Base-by-base conservation (phyloP, 2,113 vertebrate species). In the Speoplatyrhinus poulsoni region DNA sequence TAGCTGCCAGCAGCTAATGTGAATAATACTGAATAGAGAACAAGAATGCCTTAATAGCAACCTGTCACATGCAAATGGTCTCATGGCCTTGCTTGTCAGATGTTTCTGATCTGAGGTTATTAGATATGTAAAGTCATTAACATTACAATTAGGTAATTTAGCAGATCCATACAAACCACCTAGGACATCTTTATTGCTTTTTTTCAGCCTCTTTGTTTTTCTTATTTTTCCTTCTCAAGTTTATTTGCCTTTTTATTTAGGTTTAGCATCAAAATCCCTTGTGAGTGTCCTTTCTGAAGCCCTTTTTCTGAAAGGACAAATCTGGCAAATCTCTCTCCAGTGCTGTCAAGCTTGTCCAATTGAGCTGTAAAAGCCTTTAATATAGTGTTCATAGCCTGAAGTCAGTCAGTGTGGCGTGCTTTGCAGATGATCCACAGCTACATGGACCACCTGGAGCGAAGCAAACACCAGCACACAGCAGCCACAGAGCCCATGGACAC, bases 361-460 rank as follows among this genome's bases (percentile, higher is more conserved):
- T 26, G 26, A 26, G 26, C 26, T 26, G 26, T 26, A 26, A 26
- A 26, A 26, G 26, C 26, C 26, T 26, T 26, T 26, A 26, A 26
- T 26, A 3, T 3, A 56, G n/a, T 16, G 13, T 17, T 17, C 6
- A 54, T 1, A 53, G 3, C 16, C 33, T 11, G 10, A 4, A n/a
- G 3, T 57, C 17, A 46, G 8, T 19, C 19, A 2, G 0, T 63
- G 10, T 59, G 46, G 49, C 56, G 3, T 62, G 15, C 13, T 46
- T 75, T 77, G 57, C 88, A 99, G 98, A 99, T 99, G 95, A 99
- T 99, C 87, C 98, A 99, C 92, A 99, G 95, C 93, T 99, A 98
- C 72, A 99, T 99, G 98, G 98, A 99, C 81, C 98, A 99, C 82
- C 91, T 99, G 92, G 98, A 99, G 90, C 94, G 96, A 77, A 94